Evolutionary conservation across 2,113 vertebrate genomes (phyloP).

Genomic region (Gymnogyps californianus): DNA sequence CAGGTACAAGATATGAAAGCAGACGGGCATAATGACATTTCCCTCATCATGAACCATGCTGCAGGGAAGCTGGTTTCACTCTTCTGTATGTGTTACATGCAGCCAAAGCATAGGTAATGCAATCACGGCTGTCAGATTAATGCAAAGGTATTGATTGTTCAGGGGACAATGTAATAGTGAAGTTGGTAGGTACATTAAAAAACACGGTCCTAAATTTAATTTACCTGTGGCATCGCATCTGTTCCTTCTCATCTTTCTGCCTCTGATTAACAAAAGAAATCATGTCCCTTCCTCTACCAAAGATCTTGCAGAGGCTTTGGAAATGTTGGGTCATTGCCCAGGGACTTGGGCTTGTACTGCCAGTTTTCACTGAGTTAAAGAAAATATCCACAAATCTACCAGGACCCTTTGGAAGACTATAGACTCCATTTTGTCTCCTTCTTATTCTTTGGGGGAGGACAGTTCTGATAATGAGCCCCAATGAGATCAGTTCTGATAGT

Average conservation of each 20-base stretch:
- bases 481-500: fast-evolving
- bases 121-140: slow-evolving; percentile 75
- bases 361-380: not conserved
- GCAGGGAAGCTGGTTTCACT: slow-evolving; percentile 57
- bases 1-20: slow-evolving; percentile 72
- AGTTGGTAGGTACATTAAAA: slow-evolving; percentile 58
- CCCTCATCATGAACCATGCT: slow-evolving; percentile 63
- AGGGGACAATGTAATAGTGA: slow-evolving; percentile 40
- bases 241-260: slow-evolving; percentile 35
- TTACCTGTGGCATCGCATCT: slow-evolving; percentile 31
- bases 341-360: not conserved
- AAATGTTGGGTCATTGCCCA: not conserved
- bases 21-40: slow-evolving; percentile 74
- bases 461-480: not conserved
- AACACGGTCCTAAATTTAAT: slow-evolving; percentile 54
- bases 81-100: slow-evolving; percentile 62
- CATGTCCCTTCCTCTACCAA: not conserved
- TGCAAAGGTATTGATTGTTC: slow-evolving; percentile 69
- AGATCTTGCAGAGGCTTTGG: not conserved
- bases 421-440: not conserved
- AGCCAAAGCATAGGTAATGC: slow-evolving; percentile 68
- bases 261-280: slow-evolving; percentile 25
- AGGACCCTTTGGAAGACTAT: not conserved
- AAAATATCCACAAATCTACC: not conserved
- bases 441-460: not conserved